Percentiles rank a stretch among this genome's conserved stretches.
phyloP scores from a whole-genome alignment of 1,140 invertebrate species.

The Liolophura sinensis region DNA sequence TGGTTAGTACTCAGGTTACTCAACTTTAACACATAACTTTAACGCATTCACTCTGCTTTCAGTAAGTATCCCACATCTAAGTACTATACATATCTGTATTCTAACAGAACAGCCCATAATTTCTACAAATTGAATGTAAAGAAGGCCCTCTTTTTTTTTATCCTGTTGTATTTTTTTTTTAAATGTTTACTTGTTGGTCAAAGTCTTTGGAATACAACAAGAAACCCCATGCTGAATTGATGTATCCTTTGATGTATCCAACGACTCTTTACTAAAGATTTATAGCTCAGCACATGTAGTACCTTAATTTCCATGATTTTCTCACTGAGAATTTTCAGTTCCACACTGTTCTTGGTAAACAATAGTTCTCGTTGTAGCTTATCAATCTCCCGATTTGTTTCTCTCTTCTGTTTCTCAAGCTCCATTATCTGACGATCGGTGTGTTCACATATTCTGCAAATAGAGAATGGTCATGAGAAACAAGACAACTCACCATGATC shows the following conservation, averaged over 20 bases:
- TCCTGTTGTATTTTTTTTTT: too few relatives aligned
- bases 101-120: too few relatives aligned
- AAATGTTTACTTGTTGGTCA: too few relatives aligned
- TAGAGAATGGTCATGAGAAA: background rate
- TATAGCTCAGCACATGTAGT: background rate
- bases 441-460: slow-evolving; percentile 44
- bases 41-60: too few relatives aligned
- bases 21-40: too few relatives aligned
- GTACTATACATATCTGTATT: too few relatives aligned
- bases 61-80: too few relatives aligned
- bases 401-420: slow-evolving; percentile 39
- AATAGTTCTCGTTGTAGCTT: slow-evolving; percentile 38
- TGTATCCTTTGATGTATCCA: background rate
- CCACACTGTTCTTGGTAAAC: slow-evolving; percentile 37
- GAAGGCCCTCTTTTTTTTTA: too few relatives aligned
- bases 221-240: too few relatives aligned
- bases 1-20: too few relatives aligned
- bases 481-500: background rate
- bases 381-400: slow-evolving; percentile 44
- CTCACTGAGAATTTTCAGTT: slow-evolving; percentile 43
- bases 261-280: background rate
- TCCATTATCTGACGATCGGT: slow-evolving; percentile 45
- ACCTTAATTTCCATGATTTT: slow-evolving; percentile 38
- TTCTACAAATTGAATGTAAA: too few relatives aligned
- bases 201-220: too few relatives aligned